These are phyloP conservation scores for Apodemia duryi DNA, from an alignment of 2,888 invertebrate species.

Conservation along the genomic window DNA sequence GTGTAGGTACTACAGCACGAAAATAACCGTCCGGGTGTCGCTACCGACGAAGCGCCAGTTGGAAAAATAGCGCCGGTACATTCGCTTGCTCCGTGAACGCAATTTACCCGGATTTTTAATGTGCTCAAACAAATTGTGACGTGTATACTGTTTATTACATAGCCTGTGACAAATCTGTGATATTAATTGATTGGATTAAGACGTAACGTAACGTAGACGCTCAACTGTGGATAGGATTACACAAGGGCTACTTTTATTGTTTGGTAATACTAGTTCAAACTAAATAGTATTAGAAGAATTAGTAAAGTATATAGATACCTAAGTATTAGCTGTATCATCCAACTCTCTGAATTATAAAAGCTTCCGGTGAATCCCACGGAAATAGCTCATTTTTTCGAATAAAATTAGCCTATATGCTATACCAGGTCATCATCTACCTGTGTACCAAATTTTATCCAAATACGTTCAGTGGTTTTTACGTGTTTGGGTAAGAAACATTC, in stretches of 20 bases:
- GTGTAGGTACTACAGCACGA: conserved; percentile 64
- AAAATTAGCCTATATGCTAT: too few species aligned
- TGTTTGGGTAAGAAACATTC: too few species aligned
- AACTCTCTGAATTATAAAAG: too few species aligned
- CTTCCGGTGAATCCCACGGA: too few species aligned
- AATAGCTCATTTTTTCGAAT: too few species aligned
- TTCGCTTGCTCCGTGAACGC: conserved; percentile 31
- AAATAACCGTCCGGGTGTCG: conserved; percentile 75
- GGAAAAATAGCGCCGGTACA: conserved; percentile 35
- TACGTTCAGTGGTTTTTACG: too few species aligned
- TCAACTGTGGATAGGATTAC: not conserved
- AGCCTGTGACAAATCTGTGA: conserved; percentile 9
- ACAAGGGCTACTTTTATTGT: not conserved
- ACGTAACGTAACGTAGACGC: not conserved
- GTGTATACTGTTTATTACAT: not conserved
- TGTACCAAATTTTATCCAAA: too few species aligned
- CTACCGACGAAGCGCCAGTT: conserved; percentile 43
- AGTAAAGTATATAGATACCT: too few species aligned
- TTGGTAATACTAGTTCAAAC: not conserved
- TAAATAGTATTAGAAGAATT: too few species aligned
- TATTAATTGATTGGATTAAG: not conserved
- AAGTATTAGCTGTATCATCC: too few species aligned
- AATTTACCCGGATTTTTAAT: not conserved
- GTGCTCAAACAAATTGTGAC: not conserved
- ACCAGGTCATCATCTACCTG: too few species aligned